Base-by-base conservation (phyloP, 2,113 vertebrate species). In the Amphiprion ocellaris region DNA sequence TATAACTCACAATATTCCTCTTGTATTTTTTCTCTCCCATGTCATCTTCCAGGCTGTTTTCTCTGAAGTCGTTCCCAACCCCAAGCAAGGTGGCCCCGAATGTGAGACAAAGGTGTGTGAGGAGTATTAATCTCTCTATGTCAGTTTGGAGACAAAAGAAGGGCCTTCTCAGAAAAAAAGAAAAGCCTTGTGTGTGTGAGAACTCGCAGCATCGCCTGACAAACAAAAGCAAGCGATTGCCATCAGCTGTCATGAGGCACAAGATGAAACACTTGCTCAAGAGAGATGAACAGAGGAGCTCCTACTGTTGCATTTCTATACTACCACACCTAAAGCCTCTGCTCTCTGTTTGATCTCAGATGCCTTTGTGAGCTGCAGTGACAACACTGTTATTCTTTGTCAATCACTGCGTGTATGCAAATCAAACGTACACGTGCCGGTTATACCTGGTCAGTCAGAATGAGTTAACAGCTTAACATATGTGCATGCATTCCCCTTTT, bases 1-100 rank as follows among this genome's bases (percentile, higher is more conserved):
- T 39, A 77, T 84, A 69, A 21, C 82, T 83, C 71, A 88, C 77
- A 87, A 86, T 88, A 80, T 89, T 87, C 81, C 83, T 83, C 75
- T 87, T 90, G 83, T 91, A 15, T 78, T 83, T 77, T 88, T 50
- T 65, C 66, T 77, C 81, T 89, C 83, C 84, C 87, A 82, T 88
- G 80, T 84, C 82, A 79, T 73, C 81, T 62, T 30, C 49, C 11
- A 24, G 64, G 81, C 21, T 74, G 79, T 74, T 80, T 44, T 87
- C 74, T 89, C 79, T 82, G 81, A 83, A 88, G 75, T 68, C 15
- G 49, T 89, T 91, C 85, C 86, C 87, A 86, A 84, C 46, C 67
- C 72, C 11, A 37, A 64, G 85, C 76, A 81, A 68, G 55, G 77
- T 82, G 79, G 79, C 82, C 75, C 17, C 30, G 54, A 61, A 79